Conservation (phyloP, 2,888 invertebrate species). For the Nebria salina region DNA sequence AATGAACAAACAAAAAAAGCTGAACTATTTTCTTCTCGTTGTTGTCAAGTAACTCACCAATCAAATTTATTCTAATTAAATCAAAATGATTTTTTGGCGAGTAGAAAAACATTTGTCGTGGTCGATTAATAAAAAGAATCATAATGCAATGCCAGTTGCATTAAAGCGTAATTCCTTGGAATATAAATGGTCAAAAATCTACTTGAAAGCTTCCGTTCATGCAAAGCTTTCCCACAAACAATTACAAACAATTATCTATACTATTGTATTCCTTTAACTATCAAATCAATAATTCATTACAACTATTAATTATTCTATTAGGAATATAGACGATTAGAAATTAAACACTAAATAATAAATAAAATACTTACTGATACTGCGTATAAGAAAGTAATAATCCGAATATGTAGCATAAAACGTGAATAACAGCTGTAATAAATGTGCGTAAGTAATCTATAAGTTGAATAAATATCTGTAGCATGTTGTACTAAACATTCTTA, state of each 20-base stretch:
- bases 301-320: neutral
- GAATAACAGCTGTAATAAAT: too few relatives aligned
- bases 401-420: too few relatives aligned
- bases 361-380: too few relatives aligned
- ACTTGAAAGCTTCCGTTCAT: neutral
- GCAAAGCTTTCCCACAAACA: conserved; percentile 6
- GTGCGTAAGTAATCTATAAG: too few relatives aligned
- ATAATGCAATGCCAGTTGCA: neutral
- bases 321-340: neutral
- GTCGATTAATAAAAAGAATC: too few relatives aligned
- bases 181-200: neutral
- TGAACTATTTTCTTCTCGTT: conserved; percentile 80
- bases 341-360: too few relatives aligned
- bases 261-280: neutral
- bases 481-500: too few relatives aligned
- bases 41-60: conserved; percentile 77
- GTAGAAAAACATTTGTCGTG: too few relatives aligned
- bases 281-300: neutral
- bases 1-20: conserved; percentile 75
- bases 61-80: neutral
- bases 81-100: neutral
- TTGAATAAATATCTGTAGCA: too few relatives aligned
- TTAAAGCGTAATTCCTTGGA: neutral
- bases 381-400: too few relatives aligned
- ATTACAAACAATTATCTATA: neutral